These are phyloP conservation scores for Pica pica DNA, from an alignment of 2,113 vertebrate genomes.

Conservation along the genomic window DNA sequence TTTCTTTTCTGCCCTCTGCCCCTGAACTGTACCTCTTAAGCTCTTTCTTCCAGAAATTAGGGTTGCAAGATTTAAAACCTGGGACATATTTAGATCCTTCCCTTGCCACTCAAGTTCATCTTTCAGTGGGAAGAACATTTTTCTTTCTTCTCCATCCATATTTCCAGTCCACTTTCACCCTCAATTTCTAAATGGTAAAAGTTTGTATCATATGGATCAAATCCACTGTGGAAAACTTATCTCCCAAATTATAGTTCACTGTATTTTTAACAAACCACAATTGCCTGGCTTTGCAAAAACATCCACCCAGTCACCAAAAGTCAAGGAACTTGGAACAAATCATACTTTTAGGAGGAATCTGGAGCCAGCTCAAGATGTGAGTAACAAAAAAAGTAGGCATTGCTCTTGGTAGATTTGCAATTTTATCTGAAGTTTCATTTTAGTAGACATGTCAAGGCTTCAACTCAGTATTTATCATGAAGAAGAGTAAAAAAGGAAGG, in stretches of 20 bases:
- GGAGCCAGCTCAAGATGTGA: background rate
- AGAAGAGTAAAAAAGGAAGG: background rate
- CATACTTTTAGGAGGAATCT: background rate
- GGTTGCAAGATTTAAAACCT: background rate
- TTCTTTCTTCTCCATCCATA: background rate
- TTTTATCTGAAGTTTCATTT: background rate
- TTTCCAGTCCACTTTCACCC: background rate
- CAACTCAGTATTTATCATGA: background rate
- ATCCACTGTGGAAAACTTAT: conserved; percentile 30
- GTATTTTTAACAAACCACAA: conserved; percentile 57
- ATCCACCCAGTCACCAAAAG: conserved; percentile 59
- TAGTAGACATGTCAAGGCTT: background rate
- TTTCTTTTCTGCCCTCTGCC: background rate
- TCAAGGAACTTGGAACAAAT: background rate
- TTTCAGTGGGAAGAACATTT: background rate
- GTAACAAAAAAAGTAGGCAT: background rate
- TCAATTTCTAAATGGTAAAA: conserved; percentile 20
- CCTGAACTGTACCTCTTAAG: background rate
- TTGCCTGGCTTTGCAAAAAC: conserved; percentile 18
- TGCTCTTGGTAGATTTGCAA: background rate
- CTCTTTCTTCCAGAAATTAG: background rate
- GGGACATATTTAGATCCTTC: background rate
- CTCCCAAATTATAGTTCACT: conserved; percentile 52
- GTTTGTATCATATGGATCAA: background rate
- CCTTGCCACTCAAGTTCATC: background rate